Base-by-base conservation (phyloP, 1,140 invertebrate genomes). In the Lamellibrachia luymesi region DNA sequence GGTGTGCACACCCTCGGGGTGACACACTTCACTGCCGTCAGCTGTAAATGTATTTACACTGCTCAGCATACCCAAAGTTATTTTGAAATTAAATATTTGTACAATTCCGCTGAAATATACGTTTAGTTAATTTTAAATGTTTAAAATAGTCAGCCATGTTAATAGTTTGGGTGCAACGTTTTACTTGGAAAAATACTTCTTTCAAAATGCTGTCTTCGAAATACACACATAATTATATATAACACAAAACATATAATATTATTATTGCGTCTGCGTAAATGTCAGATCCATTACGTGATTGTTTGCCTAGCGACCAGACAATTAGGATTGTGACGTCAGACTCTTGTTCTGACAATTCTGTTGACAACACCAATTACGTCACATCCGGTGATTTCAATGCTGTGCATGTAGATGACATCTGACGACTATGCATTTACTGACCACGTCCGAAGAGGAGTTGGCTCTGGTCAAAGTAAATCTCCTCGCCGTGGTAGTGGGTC, bases 1-100 rank as follows among this genome's bases (percentile, higher is more conserved):
- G 22, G 95, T 94, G 93, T 96, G 96, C n/a, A 94, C 92, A 50
- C 97, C 97, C 50, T 92, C 94, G 22, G 95, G 94, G 10, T 94
- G 93, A 27, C 93, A 92, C 2, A 92, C 56, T 13, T 93, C 93
- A 2, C 94, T 50, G 49, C 93, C 80, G 93, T n/a, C 91, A 50
- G 50, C 89, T 93, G 51, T 10, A 93, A 50, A 93, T 49, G 27
- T 52, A 13, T 52, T 13, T 92, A 17, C 52, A 92, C 10, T 51
- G 51, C 27, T 92, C 10, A 92, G 6, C 27, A 92, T 50, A 92
- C 56, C 0, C 13, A 0, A 1, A 22, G 13, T 80, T 22, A 8
- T 10, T 22, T 22, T 80, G 64, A 80, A 10, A 22, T 92, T 10
- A 38, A 92, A 92, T 92, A 51, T 25, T 92, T 10, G 4, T 51